These are phyloP conservation scores for Cacatua alba DNA, from an alignment of 2,113 vertebrate genomes.

Conservation along the genomic window DNA sequence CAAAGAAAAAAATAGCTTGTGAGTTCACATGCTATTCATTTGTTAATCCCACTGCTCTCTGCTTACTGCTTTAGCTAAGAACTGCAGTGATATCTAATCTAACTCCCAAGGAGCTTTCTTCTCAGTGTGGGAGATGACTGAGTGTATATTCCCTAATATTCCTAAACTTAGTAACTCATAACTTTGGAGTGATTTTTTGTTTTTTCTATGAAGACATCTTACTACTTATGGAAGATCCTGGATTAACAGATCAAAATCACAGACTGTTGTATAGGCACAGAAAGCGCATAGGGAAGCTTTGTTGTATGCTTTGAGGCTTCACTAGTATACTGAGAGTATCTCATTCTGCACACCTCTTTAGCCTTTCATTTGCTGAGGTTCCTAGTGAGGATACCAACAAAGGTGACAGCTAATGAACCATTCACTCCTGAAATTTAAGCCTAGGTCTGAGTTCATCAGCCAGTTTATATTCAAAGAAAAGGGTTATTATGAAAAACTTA, in stretches of 20 bases:
- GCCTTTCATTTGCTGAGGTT: neutral
- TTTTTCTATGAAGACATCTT: neutral
- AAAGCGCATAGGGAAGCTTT: neutral
- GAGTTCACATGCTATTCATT: neutral
- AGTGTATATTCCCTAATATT: neutral
- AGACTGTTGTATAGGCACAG: neutral
- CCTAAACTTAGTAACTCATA: neutral
- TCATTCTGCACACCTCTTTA: neutral
- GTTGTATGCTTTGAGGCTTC: neutral
- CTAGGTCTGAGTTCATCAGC: neutral
- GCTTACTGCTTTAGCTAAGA: neutral
- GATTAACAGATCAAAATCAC: neutral
- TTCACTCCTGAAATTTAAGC: neutral
- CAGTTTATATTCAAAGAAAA: neutral
- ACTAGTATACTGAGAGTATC: neutral
- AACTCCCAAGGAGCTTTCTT: neutral
- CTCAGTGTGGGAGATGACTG: neutral
- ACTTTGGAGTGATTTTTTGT: neutral
- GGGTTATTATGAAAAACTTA: neutral
- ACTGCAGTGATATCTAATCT: neutral
- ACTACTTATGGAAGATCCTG: accelerated
- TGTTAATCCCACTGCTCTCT: neutral
- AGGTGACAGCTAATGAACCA: neutral
- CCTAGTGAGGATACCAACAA: neutral
- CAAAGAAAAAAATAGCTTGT: neutral